Percentiles rank a stretch among this genome's conserved stretches.
These are phyloP conservation scores for Calidris pygmaea DNA, from an alignment of 2,113 vertebrate genomes.

Conservation along the genomic window DNA sequence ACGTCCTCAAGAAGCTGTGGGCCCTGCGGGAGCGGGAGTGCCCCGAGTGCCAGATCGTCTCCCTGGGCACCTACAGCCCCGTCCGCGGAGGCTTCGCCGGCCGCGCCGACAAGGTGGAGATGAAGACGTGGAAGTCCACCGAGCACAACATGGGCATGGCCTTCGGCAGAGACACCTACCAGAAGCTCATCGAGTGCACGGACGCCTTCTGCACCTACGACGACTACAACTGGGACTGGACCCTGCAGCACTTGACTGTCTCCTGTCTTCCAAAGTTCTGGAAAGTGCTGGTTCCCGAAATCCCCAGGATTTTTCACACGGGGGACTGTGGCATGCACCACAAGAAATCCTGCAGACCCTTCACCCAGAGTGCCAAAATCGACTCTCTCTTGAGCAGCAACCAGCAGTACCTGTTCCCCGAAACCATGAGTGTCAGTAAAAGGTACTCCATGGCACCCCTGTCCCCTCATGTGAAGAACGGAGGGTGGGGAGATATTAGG, in stretches of 20 bases:
- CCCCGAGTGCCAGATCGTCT: constrained; percentile 90
- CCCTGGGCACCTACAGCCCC: constrained; percentile 87
- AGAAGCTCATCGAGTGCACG: constrained; percentile 89
- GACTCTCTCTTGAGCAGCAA: constrained; percentile 89
- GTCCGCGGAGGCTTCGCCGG: constrained; percentile 79
- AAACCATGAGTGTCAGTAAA: constrained; percentile 84
- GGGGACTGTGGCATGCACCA: constrained; percentile 99
- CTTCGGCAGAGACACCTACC: constrained; percentile 86
- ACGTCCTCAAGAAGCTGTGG: constrained; percentile 86
- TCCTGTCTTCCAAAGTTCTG: constrained; percentile 92
- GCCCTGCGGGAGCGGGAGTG: constrained; percentile 82
- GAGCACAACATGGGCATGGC: constrained; percentile 99
- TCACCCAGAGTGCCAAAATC: constrained; percentile 90
- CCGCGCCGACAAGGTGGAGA: constrained; percentile 89
- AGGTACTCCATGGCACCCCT: constrained; percentile 85
- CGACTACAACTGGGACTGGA: constrained; percentile 99
- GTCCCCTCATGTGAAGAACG: constrained; percentile 95
- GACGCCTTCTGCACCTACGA: constrained; percentile 98
- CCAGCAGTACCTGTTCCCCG: constrained; percentile 89
- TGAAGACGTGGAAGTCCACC: constrained; percentile 96
- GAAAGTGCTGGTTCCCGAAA: constrained; percentile 95
- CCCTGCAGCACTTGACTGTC: constrained; percentile 91
- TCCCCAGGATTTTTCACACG: constrained; percentile 92
- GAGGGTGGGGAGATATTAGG: constrained; percentile 98
- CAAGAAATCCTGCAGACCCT: constrained; percentile 90